Percentiles rank a stretch among this genome's conserved stretches.
These are phyloP conservation scores for Lepus europaeus DNA, from an alignment of 2,113 vertebrate genomes.

Conservation along the genomic window DNA sequence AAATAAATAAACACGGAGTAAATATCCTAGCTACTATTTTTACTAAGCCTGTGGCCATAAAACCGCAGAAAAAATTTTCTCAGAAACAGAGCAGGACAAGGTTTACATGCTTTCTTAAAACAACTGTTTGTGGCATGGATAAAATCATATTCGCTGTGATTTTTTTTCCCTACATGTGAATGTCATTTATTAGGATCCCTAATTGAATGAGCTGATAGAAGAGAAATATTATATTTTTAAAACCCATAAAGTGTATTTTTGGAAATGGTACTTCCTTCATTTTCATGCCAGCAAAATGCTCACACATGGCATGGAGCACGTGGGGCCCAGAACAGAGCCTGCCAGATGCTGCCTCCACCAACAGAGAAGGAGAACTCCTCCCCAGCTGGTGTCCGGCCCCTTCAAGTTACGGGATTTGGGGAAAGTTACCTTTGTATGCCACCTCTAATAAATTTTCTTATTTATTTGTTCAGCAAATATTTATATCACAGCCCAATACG, in stretches of 20 bases:
- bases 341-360: constrained; percentile 70
- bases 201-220: constrained; percentile 61
- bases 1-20: neutral
- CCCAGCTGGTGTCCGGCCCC: constrained; percentile 29
- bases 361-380: constrained; percentile 3
- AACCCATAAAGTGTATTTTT: constrained; percentile 77
- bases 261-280: constrained; percentile 77
- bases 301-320: constrained; percentile 38
- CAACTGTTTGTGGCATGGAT: neutral
- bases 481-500: constrained; percentile 15
- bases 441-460: constrained; percentile 71
- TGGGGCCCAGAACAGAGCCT: constrained; percentile 59
- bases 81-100: neutral
- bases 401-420: neutral
- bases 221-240: constrained; percentile 50
- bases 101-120: neutral
- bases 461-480: constrained; percentile 60
- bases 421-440: constrained; percentile 45
- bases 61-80: constrained; percentile 39
- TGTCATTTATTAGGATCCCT: constrained; percentile 36
- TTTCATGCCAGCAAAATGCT: constrained; percentile 78
- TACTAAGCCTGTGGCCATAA: neutral
- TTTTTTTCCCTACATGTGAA: neutral
- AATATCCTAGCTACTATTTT: too few species aligned
- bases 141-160: neutral